These are phyloP conservation scores for Sphenopsis melanotis DNA, from an alignment of 2,797 vertebrate genomes.

Conservation along the genomic window DNA sequence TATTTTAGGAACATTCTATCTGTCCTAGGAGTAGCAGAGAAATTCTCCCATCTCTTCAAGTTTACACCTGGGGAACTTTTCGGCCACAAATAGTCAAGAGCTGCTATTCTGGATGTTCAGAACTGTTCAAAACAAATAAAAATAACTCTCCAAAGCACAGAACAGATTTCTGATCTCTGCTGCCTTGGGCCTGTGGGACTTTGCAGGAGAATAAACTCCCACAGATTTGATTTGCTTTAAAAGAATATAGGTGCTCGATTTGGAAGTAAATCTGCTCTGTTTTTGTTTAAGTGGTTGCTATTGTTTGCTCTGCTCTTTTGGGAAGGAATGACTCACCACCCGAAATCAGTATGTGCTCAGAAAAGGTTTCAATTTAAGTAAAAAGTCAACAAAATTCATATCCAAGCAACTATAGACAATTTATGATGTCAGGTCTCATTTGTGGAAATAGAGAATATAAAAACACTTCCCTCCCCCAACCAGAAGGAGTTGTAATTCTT, in stretches of 20 bases:
- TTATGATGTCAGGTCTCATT: neutral
- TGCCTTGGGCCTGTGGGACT: neutral
- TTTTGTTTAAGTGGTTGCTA: conserved; percentile 8
- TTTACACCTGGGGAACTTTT: neutral
- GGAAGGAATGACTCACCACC: conserved; percentile 29
- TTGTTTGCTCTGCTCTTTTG: conserved; percentile 21
- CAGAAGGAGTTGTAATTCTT: conserved; percentile 28
- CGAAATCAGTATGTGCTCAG: neutral
- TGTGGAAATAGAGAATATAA: neutral
- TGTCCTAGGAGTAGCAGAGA: neutral
- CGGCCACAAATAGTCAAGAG: neutral
- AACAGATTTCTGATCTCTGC: neutral
- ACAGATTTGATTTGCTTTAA: neutral
- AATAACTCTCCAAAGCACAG: neutral
- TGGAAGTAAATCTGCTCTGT: neutral
- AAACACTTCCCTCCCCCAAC: neutral
- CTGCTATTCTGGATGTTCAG: neutral
- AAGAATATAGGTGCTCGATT: neutral
- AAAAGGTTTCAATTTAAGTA: neutral
- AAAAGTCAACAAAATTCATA: neutral
- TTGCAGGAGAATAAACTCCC: neutral
- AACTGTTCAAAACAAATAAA: neutral
- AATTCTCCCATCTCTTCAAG: neutral
- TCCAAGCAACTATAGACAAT: neutral
- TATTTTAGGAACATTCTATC: neutral